Evolutionary conservation across 2,113 vertebrate species (phyloP).

Genomic region (Natator depressus): DNA sequence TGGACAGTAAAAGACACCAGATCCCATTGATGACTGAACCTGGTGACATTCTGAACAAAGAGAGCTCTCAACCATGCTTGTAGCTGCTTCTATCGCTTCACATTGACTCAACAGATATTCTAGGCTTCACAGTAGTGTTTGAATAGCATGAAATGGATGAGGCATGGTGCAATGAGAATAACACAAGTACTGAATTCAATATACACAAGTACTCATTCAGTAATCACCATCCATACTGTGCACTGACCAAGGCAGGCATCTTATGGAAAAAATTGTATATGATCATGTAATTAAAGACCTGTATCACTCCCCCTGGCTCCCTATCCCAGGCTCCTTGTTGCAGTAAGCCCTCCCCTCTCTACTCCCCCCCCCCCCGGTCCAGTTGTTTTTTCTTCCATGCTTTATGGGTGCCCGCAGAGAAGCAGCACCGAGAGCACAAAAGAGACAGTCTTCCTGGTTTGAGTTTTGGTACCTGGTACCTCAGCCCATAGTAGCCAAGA

Average conservation of each 20-base stretch:
- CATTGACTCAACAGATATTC: not conserved
- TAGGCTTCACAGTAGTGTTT: not conserved
- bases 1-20: not conserved
- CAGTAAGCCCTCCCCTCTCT: too few relatives aligned
- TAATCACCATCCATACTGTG: not conserved
- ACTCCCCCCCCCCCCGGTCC: not conserved
- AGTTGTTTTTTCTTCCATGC: not conserved
- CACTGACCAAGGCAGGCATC: not conserved
- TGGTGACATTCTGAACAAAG: not conserved
- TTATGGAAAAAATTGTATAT: not conserved
- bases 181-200: too few relatives aligned
- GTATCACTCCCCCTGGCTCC: not conserved
- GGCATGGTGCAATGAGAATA: too few relatives aligned
- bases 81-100: not conserved
- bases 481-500: not conserved
- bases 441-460: not conserved
- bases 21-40: not conserved
- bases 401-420: not conserved
- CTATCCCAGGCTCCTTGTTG: not conserved
- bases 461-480: fast-evolving
- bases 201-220: not conserved
- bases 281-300: not conserved
- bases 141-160: not conserved
- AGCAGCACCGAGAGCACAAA: fast-evolving
- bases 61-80: not conserved